These are phyloP conservation scores for Trilocha varians DNA, from an alignment of 2,888 invertebrate species.

Conservation along the genomic window DNA sequence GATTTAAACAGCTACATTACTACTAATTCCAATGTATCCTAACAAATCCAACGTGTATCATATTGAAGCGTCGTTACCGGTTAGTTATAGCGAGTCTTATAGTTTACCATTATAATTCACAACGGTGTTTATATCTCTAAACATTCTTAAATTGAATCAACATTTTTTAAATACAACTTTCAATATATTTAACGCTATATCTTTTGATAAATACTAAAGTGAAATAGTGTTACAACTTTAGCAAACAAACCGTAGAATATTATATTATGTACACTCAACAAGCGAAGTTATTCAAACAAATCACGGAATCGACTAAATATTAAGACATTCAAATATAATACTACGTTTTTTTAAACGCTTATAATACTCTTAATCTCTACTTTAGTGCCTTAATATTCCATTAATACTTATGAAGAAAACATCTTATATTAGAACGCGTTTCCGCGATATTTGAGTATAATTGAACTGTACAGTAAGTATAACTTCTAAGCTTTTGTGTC, in stretches of 20 bases:
- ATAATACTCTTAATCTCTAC: not conserved
- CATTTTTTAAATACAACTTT: not conserved
- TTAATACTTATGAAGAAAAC: not conserved
- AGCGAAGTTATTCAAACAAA: not conserved
- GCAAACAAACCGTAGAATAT: not conserved
- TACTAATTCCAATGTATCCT: not conserved
- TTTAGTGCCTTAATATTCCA: not conserved
- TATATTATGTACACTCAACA: not conserved
- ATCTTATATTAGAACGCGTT: not conserved
- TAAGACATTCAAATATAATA: not conserved
- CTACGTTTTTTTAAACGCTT: not conserved
- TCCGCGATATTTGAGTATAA: not conserved
- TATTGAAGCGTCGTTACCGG: not conserved
- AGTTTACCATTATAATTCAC: not conserved
- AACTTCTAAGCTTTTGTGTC: not conserved
- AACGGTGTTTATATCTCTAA: not conserved
- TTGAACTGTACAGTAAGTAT: not conserved
- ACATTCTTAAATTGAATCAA: not conserved
- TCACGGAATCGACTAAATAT: not conserved
- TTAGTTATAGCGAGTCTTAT: not conserved
- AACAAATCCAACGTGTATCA: not conserved
- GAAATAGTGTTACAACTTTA: not conserved
- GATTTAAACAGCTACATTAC: not conserved
- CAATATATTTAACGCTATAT: not conserved
- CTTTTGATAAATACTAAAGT: not conserved